Conservation (phyloP, 2,113 vertebrate species). For the Himantopus leucocephalus region DNA sequence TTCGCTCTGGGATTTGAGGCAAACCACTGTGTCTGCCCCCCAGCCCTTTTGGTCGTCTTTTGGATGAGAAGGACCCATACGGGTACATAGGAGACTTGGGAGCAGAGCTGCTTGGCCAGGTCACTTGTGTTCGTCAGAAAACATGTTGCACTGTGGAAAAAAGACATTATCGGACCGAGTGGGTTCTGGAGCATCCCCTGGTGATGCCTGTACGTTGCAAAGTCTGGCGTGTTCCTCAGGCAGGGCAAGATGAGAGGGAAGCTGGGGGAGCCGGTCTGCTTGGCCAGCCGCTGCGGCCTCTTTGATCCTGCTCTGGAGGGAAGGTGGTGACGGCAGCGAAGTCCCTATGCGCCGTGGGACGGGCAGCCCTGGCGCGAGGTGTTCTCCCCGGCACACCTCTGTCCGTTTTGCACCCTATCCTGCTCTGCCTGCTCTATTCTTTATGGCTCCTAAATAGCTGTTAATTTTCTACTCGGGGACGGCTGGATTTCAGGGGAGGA, state of each 20-base stretch:
- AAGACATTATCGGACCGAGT: rapidly evolving
- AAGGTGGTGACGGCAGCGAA: rapidly evolving
- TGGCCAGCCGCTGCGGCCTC: rapidly evolving
- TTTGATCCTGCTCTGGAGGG: not conserved
- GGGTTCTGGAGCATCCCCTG: rapidly evolving
- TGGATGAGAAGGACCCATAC: not conserved
- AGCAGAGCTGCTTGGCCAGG: not conserved
- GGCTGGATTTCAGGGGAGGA: not conserved
- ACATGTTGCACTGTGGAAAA: rapidly evolving
- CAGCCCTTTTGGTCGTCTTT: not conserved
- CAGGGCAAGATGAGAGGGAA: not conserved
- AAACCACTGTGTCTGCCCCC: rapidly evolving
- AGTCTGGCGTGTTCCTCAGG: rapidly evolving
- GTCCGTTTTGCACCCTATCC: rapidly evolving
- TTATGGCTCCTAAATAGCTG: not conserved
- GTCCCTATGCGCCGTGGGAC: rapidly evolving
- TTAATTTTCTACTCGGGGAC: not conserved
- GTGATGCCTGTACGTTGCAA: rapidly evolving
- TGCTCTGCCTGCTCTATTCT: not conserved
- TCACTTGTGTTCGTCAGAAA: not conserved
- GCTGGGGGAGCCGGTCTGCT: not conserved
- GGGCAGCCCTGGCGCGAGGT: not conserved
- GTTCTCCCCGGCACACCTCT: rapidly evolving
- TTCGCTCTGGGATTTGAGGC: not conserved
- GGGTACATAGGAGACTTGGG: not conserved